Evolutionary conservation across 2,113 vertebrate species (phyloP), one percentile per base, ranked within the genome.

Genomic region (Himantopus leucocephalus): DNA sequence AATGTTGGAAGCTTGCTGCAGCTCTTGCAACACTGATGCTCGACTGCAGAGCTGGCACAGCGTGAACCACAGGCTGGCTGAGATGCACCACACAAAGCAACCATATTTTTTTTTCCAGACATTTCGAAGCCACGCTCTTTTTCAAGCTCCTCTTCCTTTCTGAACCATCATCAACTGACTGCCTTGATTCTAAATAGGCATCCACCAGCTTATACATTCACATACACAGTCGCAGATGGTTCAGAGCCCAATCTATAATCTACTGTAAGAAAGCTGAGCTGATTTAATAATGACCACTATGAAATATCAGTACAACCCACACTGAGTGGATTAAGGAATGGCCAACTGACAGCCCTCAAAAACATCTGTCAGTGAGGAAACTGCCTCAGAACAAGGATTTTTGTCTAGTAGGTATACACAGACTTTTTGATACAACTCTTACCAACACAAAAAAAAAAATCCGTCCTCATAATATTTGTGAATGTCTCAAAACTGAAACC

Each of bases 291-390:
- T n/a, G 50, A 50, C 63, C 26, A 32, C 2, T 37, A 80, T 37
- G 79, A 88, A 83, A 94, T 58, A 63, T 50, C 79, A 83, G 73
- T 66, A 67, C 75, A 70, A 67, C 24, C 30, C 86, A 71, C 79
- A 30, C 12, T 93, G 95, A 92, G 39, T 62, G 88, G 91, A 94
- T 96, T 96, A 96, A 88, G 47, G 79, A 91, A 80, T 80, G 68
- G 86, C 83, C 95, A 92, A 80, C 83, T 94, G 75, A 80, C 92
- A 97, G 94, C 15, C 71, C 45, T 83, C 63, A 53, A 62, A 88
- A 80, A 15, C 79, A 96, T 95, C 82, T 91, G 83, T 79, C 67
- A 83, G 24, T 23, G 68, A 77, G 29, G 9, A 60, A 66, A 53
- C 17, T 9, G 9, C 20, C 30, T 52, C 20, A 64, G 34, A 93